Evolutionary conservation across 2,888 invertebrate genomes (phyloP).

Genomic region (Himalopsyche kuldschensis): DNA sequence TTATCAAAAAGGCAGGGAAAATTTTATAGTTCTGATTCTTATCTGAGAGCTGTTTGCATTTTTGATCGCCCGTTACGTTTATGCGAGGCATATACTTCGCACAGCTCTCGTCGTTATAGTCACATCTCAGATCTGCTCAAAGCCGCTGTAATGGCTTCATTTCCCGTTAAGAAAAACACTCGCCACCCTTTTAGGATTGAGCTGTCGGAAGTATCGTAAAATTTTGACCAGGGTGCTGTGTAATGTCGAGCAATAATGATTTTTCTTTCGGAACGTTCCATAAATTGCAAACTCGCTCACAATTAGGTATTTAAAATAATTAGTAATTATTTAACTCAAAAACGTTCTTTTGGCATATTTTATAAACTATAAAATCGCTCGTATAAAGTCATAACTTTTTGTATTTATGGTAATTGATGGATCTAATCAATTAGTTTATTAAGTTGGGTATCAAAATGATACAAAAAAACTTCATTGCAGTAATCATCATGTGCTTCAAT

Average conservation of each 20-base stretch:
- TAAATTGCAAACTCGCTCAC: too few relatives aligned
- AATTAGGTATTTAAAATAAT: too few relatives aligned
- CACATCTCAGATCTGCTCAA: conserved; percentile 23
- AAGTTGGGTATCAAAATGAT: too few relatives aligned
- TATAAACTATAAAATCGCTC: too few relatives aligned
- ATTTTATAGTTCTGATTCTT: not conserved
- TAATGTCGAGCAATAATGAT: not conserved
- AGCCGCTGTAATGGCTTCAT: conserved; percentile 34
- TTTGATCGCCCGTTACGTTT: not conserved
- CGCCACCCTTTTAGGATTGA: not conserved
- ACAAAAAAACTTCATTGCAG: too few relatives aligned
- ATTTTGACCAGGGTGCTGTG: not conserved
- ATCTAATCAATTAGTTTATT: too few relatives aligned
- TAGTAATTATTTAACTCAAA: too few relatives aligned
- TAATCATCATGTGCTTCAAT: too few relatives aligned
- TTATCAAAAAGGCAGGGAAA: not conserved
- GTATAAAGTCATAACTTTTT: too few relatives aligned
- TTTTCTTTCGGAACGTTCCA: not conserved
- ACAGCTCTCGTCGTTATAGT: not conserved
- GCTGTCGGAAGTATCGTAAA: not conserved
- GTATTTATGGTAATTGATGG: too few relatives aligned
- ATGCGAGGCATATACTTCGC: not conserved
- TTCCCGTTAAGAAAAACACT: conserved; percentile 31
- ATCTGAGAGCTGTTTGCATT: not conserved
- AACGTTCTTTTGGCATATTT: too few relatives aligned